phyloP scores from a whole-genome alignment of 1,140 invertebrate species.

The Drosophila subpulchrella region DNA sequence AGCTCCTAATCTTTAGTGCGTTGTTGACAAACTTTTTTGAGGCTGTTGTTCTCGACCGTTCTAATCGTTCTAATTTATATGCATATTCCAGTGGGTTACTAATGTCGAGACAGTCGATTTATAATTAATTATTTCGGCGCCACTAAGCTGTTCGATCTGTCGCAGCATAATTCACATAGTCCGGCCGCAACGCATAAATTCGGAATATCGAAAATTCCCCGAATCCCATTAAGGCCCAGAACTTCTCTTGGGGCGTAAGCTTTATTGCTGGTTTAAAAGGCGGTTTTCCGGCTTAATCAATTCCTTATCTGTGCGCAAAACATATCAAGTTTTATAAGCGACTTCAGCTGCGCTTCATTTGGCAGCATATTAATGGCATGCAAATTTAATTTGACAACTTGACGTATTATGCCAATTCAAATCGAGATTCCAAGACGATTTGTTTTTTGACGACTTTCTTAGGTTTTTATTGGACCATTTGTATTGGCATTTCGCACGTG shows the following conservation, averaged over 20 bases:
- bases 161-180: constrained; percentile 41
- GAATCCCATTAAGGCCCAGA: constrained; percentile 49
- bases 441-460: constrained; percentile 71
- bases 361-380: constrained; percentile 47
- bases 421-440: constrained; percentile 39
- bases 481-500: constrained; percentile 47
- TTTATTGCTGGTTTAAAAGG: constrained; percentile 40
- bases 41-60: constrained; percentile 57
- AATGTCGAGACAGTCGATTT: constrained; percentile 52
- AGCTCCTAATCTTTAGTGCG: constrained; percentile 19
- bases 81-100: constrained; percentile 72
- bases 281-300: constrained; percentile 59
- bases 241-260: constrained; percentile 27
- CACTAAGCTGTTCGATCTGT: constrained; percentile 43
- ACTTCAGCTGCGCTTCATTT: constrained; percentile 50
- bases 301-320: constrained; percentile 37
- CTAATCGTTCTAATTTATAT: constrained; percentile 80
- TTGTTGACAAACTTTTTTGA: constrained; percentile 34
- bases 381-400: constrained; percentile 69
- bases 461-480: constrained; percentile 28
- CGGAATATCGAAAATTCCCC: constrained; percentile 38
- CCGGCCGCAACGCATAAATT: constrained; percentile 40
- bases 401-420: constrained; percentile 44
- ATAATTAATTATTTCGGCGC: constrained; percentile 77
- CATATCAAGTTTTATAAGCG: constrained; percentile 58